Base-by-base conservation (phyloP, 1,140 invertebrate genomes). In the Bicyclus anynana region DNA sequence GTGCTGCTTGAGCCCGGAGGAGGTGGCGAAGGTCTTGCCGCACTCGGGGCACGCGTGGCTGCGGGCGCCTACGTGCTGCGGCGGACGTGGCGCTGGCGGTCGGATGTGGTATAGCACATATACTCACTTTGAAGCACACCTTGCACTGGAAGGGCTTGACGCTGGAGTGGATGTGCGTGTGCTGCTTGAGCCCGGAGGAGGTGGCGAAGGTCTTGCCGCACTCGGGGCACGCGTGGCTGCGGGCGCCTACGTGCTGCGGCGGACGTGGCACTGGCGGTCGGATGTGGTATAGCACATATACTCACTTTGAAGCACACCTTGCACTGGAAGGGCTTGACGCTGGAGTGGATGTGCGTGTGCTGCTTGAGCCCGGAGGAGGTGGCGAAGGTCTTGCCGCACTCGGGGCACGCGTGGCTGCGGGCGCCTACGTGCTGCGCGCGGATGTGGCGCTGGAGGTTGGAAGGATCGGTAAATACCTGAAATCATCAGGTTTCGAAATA, bases 191-290 rank as follows among this genome's bases (percentile, higher is more conserved):
- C 6, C 99, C 99, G 40, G 97, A 98, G 47, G 95, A 97, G 17
- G 97, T 98, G 7, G 95, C 97, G 87, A 99, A 99, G 40, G 98
- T 98, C 90, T 99, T 99, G 53, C 98, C 98, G 89, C 98, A 99
- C 90, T 99, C 97, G 46, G 94, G 93, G 85, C 98, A 99, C 52
- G 97, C 97, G 92, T 99, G 97, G 72, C 95, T 95, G 69, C 97
- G 91, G 3, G 96, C 96, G n/a, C 97, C 97, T 14, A 95, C 94
- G 94, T 98, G 97, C 81, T 96, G 94, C 33, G 94, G 69, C 97
- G 92, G 79, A 99, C 98, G 91, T 99, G 98, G 60, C 97, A 93
- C 90, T 99, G 97, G 53, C 99, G 92, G 89, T 98, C 98, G 87
- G 95, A 97, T 2, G 1, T 27, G 26, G 26, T n/a, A n/a, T n/a